phyloP scores from a whole-genome alignment of 2,797 vertebrate species.

The Synanceia verrucosa region DNA sequence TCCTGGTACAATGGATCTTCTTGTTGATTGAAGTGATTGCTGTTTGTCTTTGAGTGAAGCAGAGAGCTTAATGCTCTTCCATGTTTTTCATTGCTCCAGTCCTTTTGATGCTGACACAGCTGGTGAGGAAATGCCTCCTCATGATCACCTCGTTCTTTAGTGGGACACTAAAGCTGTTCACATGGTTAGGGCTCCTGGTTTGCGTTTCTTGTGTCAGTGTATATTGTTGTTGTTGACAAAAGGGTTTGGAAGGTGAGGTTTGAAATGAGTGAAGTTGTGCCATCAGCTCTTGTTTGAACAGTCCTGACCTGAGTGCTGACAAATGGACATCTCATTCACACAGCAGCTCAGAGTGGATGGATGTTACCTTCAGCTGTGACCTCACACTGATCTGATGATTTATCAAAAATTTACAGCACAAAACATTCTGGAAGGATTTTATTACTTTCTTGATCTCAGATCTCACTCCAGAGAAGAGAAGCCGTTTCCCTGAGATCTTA shows the following conservation, averaged over 20 bases:
- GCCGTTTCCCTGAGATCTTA: not conserved
- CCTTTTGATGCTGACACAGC: conserved; percentile 1
- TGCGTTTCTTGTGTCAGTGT: conserved; percentile 17
- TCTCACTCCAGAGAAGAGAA: not conserved
- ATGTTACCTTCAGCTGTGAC: not conserved
- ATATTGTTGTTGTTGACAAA: not conserved
- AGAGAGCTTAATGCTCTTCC: not conserved
- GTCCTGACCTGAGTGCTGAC: not conserved
- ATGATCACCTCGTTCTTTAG: conserved; percentile 7
- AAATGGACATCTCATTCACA: not conserved
- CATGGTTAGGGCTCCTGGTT: conserved; percentile 3
- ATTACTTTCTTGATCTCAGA: not conserved
- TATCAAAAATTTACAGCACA: not conserved
- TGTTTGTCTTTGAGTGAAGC: not conserved
- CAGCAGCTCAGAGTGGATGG: not conserved
- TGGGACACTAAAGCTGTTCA: conserved; percentile 19
- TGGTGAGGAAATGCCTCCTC: conserved; percentile 9
- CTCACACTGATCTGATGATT: not conserved
- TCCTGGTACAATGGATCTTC: not conserved
- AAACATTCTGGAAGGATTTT: not conserved
- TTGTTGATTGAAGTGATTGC: not conserved
- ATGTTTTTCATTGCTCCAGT: not conserved
- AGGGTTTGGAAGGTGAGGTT: not conserved
- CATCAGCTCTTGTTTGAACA: not conserved
- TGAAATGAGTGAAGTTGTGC: not conserved